A percentile compares a stretch with the other conserved stretches of the same genome.
phyloP scores from a whole-genome alignment of 2,113 vertebrate species.

The Rhadina sibilatrix region DNA sequence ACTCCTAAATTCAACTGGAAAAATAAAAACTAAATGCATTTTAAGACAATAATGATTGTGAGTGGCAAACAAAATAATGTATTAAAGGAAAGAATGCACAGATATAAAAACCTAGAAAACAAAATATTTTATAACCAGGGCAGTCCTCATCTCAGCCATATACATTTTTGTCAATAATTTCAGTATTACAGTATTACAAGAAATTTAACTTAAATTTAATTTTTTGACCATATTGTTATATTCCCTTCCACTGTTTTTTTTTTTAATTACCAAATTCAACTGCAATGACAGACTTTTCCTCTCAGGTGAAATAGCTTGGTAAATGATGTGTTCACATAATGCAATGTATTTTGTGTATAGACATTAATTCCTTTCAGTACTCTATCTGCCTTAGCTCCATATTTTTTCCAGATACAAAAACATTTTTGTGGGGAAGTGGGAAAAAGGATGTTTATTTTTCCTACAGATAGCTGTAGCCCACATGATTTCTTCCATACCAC shows the following conservation, averaged over 20 bases:
- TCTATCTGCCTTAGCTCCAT: neutral
- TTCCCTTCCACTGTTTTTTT: neutral
- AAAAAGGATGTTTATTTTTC: conserved; percentile 51
- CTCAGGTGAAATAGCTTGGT: neutral
- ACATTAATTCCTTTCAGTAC: neutral
- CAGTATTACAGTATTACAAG: neutral
- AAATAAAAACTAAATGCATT: neutral
- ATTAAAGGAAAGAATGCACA: neutral
- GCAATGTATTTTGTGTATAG: neutral
- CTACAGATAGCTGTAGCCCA: conserved; percentile 30
- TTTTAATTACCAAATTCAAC: neutral
- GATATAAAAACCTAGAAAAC: neutral
- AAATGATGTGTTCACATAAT: neutral
- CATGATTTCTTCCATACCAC: conserved; percentile 34
- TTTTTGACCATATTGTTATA: neutral
- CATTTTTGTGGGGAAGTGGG: conserved; percentile 5
- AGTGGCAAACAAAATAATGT: neutral
- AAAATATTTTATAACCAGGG: neutral
- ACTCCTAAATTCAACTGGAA: neutral
- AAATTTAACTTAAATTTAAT: neutral
- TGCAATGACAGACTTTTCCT: neutral
- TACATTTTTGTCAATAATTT: neutral
- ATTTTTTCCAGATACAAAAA: conserved; percentile 38
- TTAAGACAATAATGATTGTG: neutral
- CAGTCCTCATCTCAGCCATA: neutral